These are phyloP conservation scores for Parapsyche elsis DNA, from an alignment of 1,140 invertebrate species.

Conservation along the genomic window DNA sequence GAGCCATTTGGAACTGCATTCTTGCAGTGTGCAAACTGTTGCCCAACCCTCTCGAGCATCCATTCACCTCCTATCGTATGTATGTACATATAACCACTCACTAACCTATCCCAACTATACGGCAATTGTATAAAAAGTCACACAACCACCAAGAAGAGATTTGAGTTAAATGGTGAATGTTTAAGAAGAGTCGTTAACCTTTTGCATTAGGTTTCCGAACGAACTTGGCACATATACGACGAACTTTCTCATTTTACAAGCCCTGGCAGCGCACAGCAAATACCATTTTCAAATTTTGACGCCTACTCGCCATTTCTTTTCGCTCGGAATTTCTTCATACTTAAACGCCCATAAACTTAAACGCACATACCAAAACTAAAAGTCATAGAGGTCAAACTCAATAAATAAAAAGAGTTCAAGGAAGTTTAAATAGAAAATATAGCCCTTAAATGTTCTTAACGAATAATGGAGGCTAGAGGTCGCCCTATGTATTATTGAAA, in stretches of 20 bases:
- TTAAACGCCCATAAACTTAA: no score
- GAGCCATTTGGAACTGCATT: background rate
- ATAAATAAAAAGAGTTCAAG: no score
- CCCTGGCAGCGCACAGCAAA: background rate
- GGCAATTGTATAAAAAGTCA: background rate
- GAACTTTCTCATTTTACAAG: conserved; percentile 44
- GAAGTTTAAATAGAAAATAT: no score
- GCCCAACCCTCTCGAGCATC: background rate
- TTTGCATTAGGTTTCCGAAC: background rate
- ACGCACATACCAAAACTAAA: no score
- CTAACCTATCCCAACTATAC: background rate
- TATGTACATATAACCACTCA: no score
- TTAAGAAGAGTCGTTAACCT: no score
- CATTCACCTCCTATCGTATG: background rate
- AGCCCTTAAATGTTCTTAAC: no score
- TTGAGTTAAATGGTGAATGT: no score
- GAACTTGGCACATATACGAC: conserved; percentile 41
- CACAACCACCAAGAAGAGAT: no score
- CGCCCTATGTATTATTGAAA: no score
- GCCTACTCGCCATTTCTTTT: background rate
- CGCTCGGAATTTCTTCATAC: background rate
- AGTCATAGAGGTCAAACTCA: no score
- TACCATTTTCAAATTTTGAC: conserved; percentile 25
- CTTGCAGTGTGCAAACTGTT: background rate
- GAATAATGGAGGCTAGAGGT: no score